These are phyloP conservation scores for Ethmia dodecea DNA, from an alignment of 2,888 invertebrate species.

Conservation along the genomic window DNA sequence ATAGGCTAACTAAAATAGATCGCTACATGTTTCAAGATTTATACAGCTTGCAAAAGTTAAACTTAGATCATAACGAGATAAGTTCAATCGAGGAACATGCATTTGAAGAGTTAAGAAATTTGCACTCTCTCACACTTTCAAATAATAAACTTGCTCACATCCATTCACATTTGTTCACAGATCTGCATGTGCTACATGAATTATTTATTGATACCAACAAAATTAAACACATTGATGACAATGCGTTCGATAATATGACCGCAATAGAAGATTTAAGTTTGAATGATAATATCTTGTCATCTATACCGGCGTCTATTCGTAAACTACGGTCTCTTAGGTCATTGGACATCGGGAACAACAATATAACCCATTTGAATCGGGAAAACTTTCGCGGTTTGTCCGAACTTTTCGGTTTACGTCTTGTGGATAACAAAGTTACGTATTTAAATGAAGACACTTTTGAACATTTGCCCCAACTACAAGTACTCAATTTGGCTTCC, in stretches of 20 bases:
- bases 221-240: conserved; percentile 81
- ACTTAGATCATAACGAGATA: conserved; percentile 84
- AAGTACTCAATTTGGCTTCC: conserved; percentile 87
- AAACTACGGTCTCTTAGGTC: conserved; percentile 83
- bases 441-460: conserved; percentile 86
- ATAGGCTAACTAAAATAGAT: conserved; percentile 82
- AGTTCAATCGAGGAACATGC: conserved; percentile 83
- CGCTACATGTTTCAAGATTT: conserved; percentile 84
- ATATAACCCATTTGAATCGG: conserved; percentile 83
- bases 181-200: conserved; percentile 84
- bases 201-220: conserved; percentile 85
- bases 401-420: conserved; percentile 84
- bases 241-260: conserved; percentile 86
- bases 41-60: conserved; percentile 85
- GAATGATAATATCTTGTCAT: conserved; percentile 82
- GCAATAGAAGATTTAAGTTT: conserved; percentile 85
- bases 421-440: conserved; percentile 88
- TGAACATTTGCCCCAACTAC: conserved; percentile 83
- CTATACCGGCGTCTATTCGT: conserved; percentile 81
- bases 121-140: conserved; percentile 85
- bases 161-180: conserved; percentile 82
- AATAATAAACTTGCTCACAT: conserved; percentile 83
- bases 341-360: conserved; percentile 89
- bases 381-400: conserved; percentile 85
- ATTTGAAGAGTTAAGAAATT: conserved; percentile 85